A percentile compares a stretch with the other conserved stretches of the same genome.
Evolutionary conservation across 2,888 invertebrate species (phyloP).

Genomic region (Nymphalis polychloros): DNA sequence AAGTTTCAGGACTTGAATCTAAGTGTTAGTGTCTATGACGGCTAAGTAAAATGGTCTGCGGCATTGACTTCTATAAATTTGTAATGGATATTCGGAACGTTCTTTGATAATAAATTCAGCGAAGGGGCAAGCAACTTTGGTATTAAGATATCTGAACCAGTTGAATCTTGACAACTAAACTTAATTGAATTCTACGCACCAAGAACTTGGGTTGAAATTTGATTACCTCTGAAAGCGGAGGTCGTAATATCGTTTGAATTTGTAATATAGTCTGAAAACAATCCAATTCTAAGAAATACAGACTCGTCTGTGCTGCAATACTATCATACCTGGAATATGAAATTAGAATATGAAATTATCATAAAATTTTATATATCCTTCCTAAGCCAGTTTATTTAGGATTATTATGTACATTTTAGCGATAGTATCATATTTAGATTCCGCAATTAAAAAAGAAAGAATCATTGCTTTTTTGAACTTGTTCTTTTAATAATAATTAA

Average conservation of each 20-base stretch:
- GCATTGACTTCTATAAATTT: conserved; percentile 21
- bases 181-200: conserved; percentile 33
- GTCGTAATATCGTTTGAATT: conserved; percentile 31
- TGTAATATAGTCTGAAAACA: conserved; percentile 30
- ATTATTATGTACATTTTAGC: background rate
- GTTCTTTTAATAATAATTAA: no score
- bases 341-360: conserved; percentile 17
- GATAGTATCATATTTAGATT: background rate
- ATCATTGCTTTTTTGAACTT: no score
- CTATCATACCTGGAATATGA: conserved; percentile 20
- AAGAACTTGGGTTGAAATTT: conserved; percentile 30
- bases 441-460: background rate
- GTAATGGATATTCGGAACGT: conserved; percentile 34
- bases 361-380: conserved; percentile 1
- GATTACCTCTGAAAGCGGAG: conserved; percentile 16
- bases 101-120: conserved; percentile 36
- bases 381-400: background rate
- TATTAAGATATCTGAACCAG: conserved; percentile 23
- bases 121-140: conserved; percentile 27
- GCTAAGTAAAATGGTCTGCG: conserved; percentile 19
- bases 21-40: conserved; percentile 13
- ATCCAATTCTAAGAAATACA: conserved; percentile 22
- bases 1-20: conserved; percentile 6
- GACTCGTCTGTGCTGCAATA: conserved; percentile 20
- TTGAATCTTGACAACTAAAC: conserved; percentile 18